These are phyloP conservation scores for Mnemiopsis leidyi DNA, from an alignment of 37 sponge, comb jelly and placozoan genomes.

Conservation along the genomic window DNA sequence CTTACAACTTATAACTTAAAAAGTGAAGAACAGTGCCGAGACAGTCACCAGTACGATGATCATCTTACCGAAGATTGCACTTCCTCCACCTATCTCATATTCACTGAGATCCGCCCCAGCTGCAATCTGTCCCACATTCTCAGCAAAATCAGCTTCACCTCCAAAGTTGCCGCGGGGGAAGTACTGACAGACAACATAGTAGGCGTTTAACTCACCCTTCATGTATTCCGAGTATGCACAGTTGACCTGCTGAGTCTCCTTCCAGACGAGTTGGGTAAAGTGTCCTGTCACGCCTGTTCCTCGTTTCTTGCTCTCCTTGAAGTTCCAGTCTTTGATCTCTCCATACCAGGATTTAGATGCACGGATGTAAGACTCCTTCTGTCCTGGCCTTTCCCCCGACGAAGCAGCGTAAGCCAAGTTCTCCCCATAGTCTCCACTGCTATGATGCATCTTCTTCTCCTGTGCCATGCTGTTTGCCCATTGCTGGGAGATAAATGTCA, in stretches of 20 bases:
- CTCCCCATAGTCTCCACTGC: conserved; percentile 7
- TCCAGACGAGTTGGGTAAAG: conserved; percentile 41
- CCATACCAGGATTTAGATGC: background rate
- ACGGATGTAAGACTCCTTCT: background rate
- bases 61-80: background rate
- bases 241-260: background rate
- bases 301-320: background rate
- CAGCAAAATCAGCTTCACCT: background rate
- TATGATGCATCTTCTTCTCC: background rate
- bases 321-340: conserved; percentile 61
- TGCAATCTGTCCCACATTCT: background rate
- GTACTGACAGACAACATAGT: conserved; percentile 46
- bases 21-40: background rate
- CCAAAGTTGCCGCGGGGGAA: conserved; percentile 18
- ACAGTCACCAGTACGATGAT: background rate
- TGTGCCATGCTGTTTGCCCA: conserved; percentile 46
- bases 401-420: conserved; percentile 10
- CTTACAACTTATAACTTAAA: no score
- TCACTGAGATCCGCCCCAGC: background rate
- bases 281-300: background rate
- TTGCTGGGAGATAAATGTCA: background rate
- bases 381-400: background rate
- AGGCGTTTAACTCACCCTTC: background rate
- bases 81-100: background rate
- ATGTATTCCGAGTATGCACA: background rate